Conservation (phyloP, 2,888 invertebrate genomes). For the Leptinotarsa rubiginosa region DNA sequence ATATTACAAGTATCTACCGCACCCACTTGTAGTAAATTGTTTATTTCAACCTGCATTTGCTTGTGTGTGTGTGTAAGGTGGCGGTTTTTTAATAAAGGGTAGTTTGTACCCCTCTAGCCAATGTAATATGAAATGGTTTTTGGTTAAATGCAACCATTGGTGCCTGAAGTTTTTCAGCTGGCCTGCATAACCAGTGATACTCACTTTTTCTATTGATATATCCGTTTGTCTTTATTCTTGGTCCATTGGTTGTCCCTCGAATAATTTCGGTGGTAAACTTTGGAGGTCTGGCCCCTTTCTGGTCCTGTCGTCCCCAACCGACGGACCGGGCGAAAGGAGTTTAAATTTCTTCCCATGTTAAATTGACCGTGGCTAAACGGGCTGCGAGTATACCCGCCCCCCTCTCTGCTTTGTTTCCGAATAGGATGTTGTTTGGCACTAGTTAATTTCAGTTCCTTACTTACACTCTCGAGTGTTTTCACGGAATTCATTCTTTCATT, state of each 20-base stretch:
- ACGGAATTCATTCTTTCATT: conserved; percentile 31
- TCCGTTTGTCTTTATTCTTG: conserved; percentile 1
- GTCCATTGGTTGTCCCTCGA: conserved; percentile 7
- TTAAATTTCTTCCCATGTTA: conserved; percentile 22
- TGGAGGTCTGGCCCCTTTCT: background rate
- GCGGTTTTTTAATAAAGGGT: conserved; percentile 12
- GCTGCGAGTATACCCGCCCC: background rate
- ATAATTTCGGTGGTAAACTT: background rate
- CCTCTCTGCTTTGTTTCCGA: conserved; percentile 5
- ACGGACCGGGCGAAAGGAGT: conserved; percentile 24
- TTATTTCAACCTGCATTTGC: conserved; percentile 8
- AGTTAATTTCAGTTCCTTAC: too few species aligned
- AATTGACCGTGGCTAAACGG: background rate
- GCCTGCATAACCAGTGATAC: conserved; percentile 8
- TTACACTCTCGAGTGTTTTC: conserved; percentile 30
- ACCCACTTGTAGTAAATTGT: background rate
- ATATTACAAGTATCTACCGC: too few species aligned
- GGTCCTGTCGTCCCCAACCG: conserved; percentile 2
- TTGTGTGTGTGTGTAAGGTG: too few species aligned
- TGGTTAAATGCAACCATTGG: conserved; percentile 17
- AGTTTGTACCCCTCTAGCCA: conserved; percentile 25
- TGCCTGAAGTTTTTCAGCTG: conserved; percentile 11
- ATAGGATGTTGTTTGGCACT: too few species aligned
- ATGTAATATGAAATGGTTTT: background rate
- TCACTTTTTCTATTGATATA: conserved; percentile 14